Base-by-base conservation (phyloP, 2,113 vertebrate genomes). In the Coregonus clupeaformis region DNA sequence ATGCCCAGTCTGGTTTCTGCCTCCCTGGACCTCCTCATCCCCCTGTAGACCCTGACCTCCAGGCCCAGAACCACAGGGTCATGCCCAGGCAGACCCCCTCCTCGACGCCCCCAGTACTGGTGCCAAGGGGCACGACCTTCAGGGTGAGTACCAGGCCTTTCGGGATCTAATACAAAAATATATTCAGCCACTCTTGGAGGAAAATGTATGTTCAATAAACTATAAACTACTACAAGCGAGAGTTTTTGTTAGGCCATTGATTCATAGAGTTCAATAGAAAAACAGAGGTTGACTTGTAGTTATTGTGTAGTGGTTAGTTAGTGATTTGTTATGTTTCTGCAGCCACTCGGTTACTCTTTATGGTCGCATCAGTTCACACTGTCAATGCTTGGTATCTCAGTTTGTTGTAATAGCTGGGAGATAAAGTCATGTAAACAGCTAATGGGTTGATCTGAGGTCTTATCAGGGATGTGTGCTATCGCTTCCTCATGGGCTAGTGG, bases 11-110 rank as follows among this genome's bases (percentile, higher is more conserved):
- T 0, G 12, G 2, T 29, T 5, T 3, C 57, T 1, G 6, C 72
- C 85, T 93, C 6, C 92, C 92, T 0, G 77, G 86, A 22, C 91
- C 91, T 20, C 89, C 89, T 30, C 82, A 84, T 6, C 91, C 90
- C 63, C 82, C 87, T 20, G 29, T 25, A 1, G 78, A 81, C 27
- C 47, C 71, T 30, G 68, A 74, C 22, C 12, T 70, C 1, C 74
- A 30, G 42, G 5, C 55, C 0, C 6, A n/a, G 20, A 55, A 5
- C 18, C 47, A 57, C 71, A 25, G 22, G 24, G 30, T 32, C 29
- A 68, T 30, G 63, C 60, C 13, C 9, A 70, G 2, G 1, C 81
- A 76, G 68, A 27, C 79, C 5, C 29, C 71, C 0, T 13, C 63
- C 1, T 13, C 74, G 0, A 62, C 84, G 2, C 75, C 84, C 0